These are phyloP conservation scores for Dendrolimus houi DNA, from an alignment of 2,888 invertebrate species.

Conservation along the genomic window DNA sequence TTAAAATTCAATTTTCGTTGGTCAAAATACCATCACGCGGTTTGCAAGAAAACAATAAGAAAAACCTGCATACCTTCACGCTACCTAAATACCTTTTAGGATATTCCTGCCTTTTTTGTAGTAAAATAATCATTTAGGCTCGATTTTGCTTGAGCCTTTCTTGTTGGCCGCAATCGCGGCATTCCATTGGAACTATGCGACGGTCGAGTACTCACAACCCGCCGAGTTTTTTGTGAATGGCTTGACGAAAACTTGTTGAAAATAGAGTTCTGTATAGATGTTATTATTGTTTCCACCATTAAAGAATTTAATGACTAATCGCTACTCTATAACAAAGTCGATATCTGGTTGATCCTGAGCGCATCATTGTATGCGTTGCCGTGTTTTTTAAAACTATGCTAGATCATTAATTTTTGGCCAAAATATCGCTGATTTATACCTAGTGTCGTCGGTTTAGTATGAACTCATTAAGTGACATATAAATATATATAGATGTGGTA, in stretches of 20 bases:
- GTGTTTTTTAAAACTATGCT: no score
- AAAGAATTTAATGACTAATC: no score
- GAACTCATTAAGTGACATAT: no score
- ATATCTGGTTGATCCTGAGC: no score
- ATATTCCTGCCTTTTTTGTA: not conserved
- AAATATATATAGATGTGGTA: no score
- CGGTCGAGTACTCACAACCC: not conserved
- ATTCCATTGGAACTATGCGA: not conserved
- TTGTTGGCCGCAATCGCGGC: not conserved
- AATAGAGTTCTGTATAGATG: not conserved
- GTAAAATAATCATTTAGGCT: not conserved
- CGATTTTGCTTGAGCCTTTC: not conserved
- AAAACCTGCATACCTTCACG: slow-evolving; percentile 4
- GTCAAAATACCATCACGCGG: slow-evolving; percentile 7
- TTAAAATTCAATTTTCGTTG: slow-evolving; percentile 16
- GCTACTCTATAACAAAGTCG: no score
- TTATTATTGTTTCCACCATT: no score
- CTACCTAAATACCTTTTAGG: not conserved
- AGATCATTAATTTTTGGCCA: no score
- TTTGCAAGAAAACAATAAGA: slow-evolving; percentile 6
- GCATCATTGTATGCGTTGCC: no score
- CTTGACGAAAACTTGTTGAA: not conserved
- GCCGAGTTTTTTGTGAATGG: not conserved
- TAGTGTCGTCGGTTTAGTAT: no score
- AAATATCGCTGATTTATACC: no score